Conservation (phyloP, 2,888 invertebrate species). For the Drosophila flavopinicola region DNA sequence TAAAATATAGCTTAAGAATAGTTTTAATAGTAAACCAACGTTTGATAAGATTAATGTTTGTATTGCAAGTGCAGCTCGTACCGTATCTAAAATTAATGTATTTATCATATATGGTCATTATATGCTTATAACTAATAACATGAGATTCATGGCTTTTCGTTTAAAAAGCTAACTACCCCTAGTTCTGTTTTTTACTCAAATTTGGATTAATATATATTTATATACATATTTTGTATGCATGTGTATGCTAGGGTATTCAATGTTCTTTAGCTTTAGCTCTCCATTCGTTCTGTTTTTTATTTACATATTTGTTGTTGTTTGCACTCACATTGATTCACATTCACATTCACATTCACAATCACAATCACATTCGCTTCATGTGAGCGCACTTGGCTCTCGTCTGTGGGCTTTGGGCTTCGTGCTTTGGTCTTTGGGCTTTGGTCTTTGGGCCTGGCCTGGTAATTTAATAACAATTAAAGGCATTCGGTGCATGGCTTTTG, state of each 20-base stretch:
- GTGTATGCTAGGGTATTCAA: neutral
- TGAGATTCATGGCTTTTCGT: no score
- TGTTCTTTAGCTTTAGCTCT: neutral
- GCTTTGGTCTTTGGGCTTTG: slow-evolving; percentile 32
- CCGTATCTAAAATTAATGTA: no score
- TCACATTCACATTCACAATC: slow-evolving; percentile 31
- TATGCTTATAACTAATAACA: no score
- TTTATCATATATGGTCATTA: no score
- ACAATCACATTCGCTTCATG: slow-evolving; percentile 40
- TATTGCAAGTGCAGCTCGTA: no score
- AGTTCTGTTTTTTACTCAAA: no score
- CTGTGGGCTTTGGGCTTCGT: slow-evolving; percentile 19
- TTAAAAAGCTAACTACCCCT: no score
- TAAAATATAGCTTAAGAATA: no score
- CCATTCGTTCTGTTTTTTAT: neutral
- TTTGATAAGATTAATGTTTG: no score
- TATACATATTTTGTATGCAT: neutral
- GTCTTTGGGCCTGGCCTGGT: slow-evolving; percentile 45
- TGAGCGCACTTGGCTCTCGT: slow-evolving; percentile 53
- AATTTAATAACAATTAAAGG: slow-evolving; percentile 80
- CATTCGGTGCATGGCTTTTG: slow-evolving; percentile 79
- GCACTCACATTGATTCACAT: slow-evolving; percentile 37
- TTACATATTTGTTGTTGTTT: slow-evolving; percentile 10
- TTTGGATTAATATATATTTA: no score
- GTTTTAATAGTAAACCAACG: no score